Evolutionary conservation across 2,797 vertebrate genomes (phyloP).

Genomic region (Scleropages formosus): DNA sequence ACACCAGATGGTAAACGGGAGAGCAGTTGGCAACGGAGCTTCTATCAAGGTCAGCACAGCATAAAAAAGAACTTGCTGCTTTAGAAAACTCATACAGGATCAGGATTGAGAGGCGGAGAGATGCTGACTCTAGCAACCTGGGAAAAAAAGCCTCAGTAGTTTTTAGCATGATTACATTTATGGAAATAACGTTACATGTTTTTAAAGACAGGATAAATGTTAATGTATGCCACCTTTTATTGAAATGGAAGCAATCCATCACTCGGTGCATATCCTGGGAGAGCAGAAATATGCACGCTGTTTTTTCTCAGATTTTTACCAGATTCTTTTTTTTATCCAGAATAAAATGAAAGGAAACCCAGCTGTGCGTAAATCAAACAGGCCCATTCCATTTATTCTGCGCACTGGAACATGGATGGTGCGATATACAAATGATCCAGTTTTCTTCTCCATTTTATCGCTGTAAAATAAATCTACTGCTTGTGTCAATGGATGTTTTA

Average conservation of each 20-base stretch:
- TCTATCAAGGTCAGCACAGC: slow-evolving; percentile 10
- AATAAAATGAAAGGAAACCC: slow-evolving; percentile 27
- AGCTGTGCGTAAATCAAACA: slow-evolving; percentile 46
- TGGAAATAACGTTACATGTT: slow-evolving; percentile 51
- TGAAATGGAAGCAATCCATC: slow-evolving; percentile 53
- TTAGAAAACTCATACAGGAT: slow-evolving; percentile 4
- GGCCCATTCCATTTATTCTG: slow-evolving; percentile 33
- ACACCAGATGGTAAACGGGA: slow-evolving; percentile 23
- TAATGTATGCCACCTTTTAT: slow-evolving; percentile 46
- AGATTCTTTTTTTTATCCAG: slow-evolving; percentile 16
- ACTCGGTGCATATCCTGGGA: slow-evolving; percentile 31
- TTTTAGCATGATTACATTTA: slow-evolving; percentile 51
- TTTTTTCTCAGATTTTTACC: background rate
- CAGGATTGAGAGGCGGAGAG: slow-evolving; percentile 23
- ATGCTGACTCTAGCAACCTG: slow-evolving; percentile 44
- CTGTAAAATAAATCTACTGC: slow-evolving; percentile 45
- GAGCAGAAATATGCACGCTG: slow-evolving; percentile 27
- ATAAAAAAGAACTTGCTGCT: slow-evolving; percentile 3
- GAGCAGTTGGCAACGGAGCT: slow-evolving; percentile 25
- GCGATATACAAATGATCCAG: slow-evolving; percentile 41
- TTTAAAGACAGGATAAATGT: slow-evolving; percentile 54
- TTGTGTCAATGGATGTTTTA: slow-evolving; percentile 31
- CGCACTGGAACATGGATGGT: slow-evolving; percentile 34
- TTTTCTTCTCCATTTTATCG: slow-evolving; percentile 45
- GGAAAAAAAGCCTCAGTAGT: slow-evolving; percentile 20